phyloP scores from a whole-genome alignment of 2,797 vertebrate species.

The Mormyrus hasselquistii region DNA sequence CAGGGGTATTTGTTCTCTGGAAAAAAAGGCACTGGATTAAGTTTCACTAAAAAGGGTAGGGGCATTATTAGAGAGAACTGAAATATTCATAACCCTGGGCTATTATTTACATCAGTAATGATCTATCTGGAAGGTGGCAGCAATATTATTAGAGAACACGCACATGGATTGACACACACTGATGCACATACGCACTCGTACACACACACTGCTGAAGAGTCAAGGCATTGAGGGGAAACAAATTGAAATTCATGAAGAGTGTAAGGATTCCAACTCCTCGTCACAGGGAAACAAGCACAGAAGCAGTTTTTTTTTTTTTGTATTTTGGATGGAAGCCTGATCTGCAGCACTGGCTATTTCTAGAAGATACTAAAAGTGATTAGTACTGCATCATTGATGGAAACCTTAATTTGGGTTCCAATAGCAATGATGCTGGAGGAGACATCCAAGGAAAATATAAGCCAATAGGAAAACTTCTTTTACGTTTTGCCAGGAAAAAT shows the following conservation, averaged over 20 bases:
- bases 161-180: neutral
- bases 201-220: neutral
- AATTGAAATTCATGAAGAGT: neutral
- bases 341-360: neutral
- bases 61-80: neutral
- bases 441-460: neutral
- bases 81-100: neutral
- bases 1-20: neutral
- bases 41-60: neutral
- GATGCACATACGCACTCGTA: neutral
- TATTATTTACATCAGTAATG: slow-evolving; percentile 3
- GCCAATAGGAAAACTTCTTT: neutral
- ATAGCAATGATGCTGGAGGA: neutral
- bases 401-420: neutral
- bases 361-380: neutral
- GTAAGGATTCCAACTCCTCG: neutral
- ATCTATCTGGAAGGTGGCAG: neutral
- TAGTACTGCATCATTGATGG: neutral
- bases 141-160: neutral
- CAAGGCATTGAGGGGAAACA: neutral
- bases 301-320: neutral
- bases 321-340: neutral
- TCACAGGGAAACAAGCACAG: neutral
- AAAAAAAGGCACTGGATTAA: neutral
- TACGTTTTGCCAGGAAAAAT: neutral